Percentiles rank a stretch among this genome's conserved stretches.
Evolutionary conservation across 2,888 invertebrate species (phyloP).

Genomic region (Acanthosoma haemorrhoidale): DNA sequence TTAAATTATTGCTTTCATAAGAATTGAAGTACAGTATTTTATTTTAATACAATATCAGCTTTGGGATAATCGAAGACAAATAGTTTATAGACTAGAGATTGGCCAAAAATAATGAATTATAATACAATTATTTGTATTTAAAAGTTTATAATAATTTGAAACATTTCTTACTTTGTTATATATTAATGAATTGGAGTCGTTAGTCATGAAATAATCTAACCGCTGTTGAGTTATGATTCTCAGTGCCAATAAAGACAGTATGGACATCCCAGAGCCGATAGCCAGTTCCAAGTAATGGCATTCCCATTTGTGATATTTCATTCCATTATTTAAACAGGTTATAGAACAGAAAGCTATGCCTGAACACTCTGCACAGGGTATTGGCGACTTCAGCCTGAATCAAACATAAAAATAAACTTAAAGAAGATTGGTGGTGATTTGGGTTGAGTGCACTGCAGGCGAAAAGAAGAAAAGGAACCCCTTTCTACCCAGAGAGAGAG

Average conservation of each 20-base stretch:
- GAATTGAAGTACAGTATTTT: no score
- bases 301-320: constrained; percentile 66
- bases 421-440: no score
- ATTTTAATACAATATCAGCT: no score
- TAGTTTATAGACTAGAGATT: no score
- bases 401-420: neutral
- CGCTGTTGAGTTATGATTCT: constrained; percentile 69
- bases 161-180: neutral
- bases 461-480: no score
- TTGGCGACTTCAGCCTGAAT: constrained; percentile 56
- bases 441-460: no score
- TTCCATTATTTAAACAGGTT: constrained; percentile 60
- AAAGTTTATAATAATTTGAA: no score
- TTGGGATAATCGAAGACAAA: no score
- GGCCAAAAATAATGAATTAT: no score
- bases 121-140: no score
- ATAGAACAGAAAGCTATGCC: constrained; percentile 70
- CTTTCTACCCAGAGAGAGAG: no score
- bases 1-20: no score
- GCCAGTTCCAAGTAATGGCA: constrained; percentile 68
- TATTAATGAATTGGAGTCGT: neutral
- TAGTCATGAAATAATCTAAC: constrained; percentile 44
- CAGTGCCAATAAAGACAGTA: constrained; percentile 67
- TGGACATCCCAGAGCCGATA: constrained; percentile 77
- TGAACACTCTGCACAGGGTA: constrained; percentile 68